Evolutionary conservation across 2,888 invertebrate species (phyloP), one percentile per base, ranked within the genome.

Genomic region (Eupithecia subumbrata): DNA sequence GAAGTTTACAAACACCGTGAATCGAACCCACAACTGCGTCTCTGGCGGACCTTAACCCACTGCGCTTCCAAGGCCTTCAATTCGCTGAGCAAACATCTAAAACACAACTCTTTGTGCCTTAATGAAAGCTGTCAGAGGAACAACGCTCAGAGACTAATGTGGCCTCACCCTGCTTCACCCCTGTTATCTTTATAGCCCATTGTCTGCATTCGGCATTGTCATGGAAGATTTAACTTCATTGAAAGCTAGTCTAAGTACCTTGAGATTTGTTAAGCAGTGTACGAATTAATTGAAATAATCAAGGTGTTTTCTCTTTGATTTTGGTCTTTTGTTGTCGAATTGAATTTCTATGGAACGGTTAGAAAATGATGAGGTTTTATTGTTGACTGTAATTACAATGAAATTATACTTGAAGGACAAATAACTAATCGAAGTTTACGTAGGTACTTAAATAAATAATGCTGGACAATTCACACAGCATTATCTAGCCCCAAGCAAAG

Each of bases 131-230:
- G 76, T 76, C 73, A 73, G 70, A 73, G 45, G 73, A 76, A 70
- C 76, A 76, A 71, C 70, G 67, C 68, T 73, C 67, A 16, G 40
- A 68, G 76, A 76, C 69, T 73, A 76, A 76, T 71, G 73, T 76
- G 76, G 67, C 60, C 56, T 75, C 76, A 76, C 76, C 76, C 37
- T 9, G 66, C 66, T 40, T 37, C 18, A 64, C 64, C 69, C 73
- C 66, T 73, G 76, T 76, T 76, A 76, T 76, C 76, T 76, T 76
- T 73, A 68, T 73, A 68, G 76, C 73, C 70, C 69, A 68, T 73
- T 76, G 73, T 73, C 67, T 68, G 76, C 48, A 71, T 68, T 76
- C 68, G 37, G 73, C 76, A 71, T 76, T 76, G 76, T 73, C 71
- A 67, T 73, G 67, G 72, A 56, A 71, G 71, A 73, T 76, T 76